A percentile compares a stretch with the other conserved stretches of the same genome.
These are phyloP conservation scores for Xyliphius kryptos DNA, from an alignment of 2,113 vertebrate genomes.

Conservation along the genomic window DNA sequence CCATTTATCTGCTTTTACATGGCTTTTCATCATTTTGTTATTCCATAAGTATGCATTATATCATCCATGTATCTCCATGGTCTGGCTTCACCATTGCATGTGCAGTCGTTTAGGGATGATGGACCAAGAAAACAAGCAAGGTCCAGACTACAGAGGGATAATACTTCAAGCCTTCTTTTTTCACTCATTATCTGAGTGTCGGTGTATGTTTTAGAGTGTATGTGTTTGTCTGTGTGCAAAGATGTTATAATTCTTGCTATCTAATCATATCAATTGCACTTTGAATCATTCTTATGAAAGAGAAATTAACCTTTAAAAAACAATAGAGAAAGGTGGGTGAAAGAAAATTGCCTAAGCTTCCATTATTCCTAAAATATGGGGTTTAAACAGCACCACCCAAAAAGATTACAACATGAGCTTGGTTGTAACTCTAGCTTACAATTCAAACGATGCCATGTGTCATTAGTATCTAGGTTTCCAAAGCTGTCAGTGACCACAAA, in stretches of 20 bases:
- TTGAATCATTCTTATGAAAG: too few species aligned
- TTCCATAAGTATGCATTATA: slow-evolving; percentile 50
- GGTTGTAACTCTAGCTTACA: slow-evolving; percentile 1
- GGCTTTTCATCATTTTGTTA: slow-evolving; percentile 44
- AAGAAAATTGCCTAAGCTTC: too few species aligned
- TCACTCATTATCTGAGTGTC: too few species aligned
- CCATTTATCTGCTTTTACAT: slow-evolving; percentile 63
- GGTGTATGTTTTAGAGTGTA: too few species aligned
- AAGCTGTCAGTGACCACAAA: background rate
- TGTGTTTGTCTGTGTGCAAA: too few species aligned
- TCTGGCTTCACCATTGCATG: slow-evolving; percentile 57
- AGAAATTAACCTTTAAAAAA: too few species aligned
- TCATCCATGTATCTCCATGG: slow-evolving; percentile 49
- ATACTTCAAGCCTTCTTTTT: too few species aligned
- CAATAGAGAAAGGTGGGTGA: too few species aligned
- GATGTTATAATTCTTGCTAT: too few species aligned
- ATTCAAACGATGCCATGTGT: background rate
- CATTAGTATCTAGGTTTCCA: background rate
- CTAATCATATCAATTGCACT: too few species aligned
- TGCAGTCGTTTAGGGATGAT: slow-evolving; percentile 55
- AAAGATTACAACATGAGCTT: background rate
- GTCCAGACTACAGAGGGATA: too few species aligned
- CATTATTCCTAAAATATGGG: too few species aligned
- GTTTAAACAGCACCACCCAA: slow-evolving; percentile 3
- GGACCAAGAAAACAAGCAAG: slow-evolving; percentile 41